These are phyloP conservation scores for Aleiodes leptofemur DNA, from an alignment of 2,888 invertebrate genomes.

Conservation along the genomic window DNA sequence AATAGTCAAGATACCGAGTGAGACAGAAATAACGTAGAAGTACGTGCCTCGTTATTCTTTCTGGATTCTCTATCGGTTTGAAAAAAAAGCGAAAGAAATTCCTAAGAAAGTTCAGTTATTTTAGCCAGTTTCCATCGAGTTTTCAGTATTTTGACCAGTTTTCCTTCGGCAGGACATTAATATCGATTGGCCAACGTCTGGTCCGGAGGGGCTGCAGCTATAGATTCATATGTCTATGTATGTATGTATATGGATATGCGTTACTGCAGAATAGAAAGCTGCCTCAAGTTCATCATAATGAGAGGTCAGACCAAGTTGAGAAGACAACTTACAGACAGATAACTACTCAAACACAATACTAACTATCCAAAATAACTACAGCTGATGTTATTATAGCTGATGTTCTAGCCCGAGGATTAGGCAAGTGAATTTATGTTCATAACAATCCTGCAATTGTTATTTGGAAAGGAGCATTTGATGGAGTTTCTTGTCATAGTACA, in stretches of 20 bases:
- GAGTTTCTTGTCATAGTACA: too few species aligned
- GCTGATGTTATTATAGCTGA: too few species aligned
- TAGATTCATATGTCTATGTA: not conserved
- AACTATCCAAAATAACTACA: too few species aligned
- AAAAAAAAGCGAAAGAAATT: not conserved
- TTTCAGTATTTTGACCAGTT: not conserved
- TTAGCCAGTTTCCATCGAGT: too few species aligned
- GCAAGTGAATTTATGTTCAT: too few species aligned
- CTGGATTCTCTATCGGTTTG: constrained; percentile 13
- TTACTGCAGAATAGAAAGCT: not conserved
- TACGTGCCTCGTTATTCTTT: constrained; percentile 43
- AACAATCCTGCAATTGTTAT: too few species aligned
- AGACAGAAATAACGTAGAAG: constrained; percentile 31
- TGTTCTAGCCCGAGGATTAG: too few species aligned
- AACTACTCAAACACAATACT: too few species aligned
- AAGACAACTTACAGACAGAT: too few species aligned
- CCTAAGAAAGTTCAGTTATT: not conserved
- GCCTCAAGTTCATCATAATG: not conserved
- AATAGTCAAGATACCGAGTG: not conserved
- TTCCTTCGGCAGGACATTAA: constrained; percentile 9
- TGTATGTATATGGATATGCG: not conserved
- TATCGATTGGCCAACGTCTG: constrained; percentile 37
- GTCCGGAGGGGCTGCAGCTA: not conserved
- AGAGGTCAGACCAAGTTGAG: too few species aligned
- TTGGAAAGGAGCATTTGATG: too few species aligned